A percentile compares a stretch with the other conserved stretches of the same genome.
Evolutionary conservation across 1,140 invertebrate genomes (phyloP).

Genomic region (Bombus fervidus): DNA sequence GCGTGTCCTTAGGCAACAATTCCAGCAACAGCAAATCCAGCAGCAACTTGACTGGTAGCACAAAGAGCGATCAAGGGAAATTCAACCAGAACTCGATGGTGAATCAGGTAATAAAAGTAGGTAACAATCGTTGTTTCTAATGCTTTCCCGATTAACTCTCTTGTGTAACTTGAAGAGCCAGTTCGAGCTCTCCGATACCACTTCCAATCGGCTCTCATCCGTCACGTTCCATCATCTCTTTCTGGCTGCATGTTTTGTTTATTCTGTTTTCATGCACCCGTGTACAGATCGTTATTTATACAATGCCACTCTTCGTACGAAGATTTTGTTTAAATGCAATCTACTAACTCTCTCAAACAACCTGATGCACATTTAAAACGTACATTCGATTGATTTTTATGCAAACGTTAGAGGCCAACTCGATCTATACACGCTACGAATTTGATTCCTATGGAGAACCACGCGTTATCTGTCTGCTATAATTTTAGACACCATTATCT

Average conservation of each 20-base stretch:
- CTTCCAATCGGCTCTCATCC: constrained; percentile 48
- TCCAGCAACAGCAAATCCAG: constrained; percentile 89
- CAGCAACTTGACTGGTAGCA: constrained; percentile 87
- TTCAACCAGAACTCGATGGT: constrained; percentile 80
- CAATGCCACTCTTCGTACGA: background rate
- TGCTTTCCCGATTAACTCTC: constrained; percentile 43
- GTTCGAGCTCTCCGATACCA: constrained; percentile 52
- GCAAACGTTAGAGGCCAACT: constrained; percentile 1
- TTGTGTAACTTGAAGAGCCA: constrained; percentile 27
- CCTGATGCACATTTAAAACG: background rate
- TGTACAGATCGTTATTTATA: constrained; percentile 41
- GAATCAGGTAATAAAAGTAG: constrained; percentile 79
- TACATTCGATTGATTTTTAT: background rate
- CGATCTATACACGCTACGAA: constrained; percentile 41
- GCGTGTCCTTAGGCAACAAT: constrained; percentile 87
- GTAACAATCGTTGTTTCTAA: constrained; percentile 26
- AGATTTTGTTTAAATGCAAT: background rate
- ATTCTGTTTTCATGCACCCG: constrained; percentile 41
- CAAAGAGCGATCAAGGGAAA: constrained; percentile 85
- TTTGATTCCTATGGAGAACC: background rate
- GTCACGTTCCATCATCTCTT: constrained; percentile 19
- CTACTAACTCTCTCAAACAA: background rate
- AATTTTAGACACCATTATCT: constrained; percentile 83
- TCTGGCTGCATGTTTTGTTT: constrained; percentile 45
- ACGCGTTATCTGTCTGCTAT: constrained; percentile 45